Evolutionary conservation across 2,797 vertebrate genomes (phyloP), one percentile per base, ranked within the genome.

Genomic region (Yasuhikotakia modesta): DNA sequence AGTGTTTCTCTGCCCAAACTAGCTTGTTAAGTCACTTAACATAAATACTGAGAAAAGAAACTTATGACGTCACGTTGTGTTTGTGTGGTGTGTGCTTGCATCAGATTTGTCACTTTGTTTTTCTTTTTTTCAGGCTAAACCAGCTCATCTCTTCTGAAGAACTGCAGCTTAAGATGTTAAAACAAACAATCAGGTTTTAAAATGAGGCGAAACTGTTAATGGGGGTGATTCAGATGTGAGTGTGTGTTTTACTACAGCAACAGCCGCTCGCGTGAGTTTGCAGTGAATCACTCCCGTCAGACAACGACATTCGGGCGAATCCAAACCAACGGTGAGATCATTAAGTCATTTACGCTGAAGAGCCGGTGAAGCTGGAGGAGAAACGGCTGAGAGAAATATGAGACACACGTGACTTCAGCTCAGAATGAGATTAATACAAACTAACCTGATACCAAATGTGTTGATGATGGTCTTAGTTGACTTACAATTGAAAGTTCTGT

Each of bases 191-290:
- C 11, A 4, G 39, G 78, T 50, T 48, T 43, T 39, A 66, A 46
- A 76, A 75, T 52, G 27, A 67, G 21, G 60, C 50, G 55, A 79
- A 80, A 73, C 16, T 58, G 30, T 81, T 85, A 70, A 78, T 67
- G 52, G 65, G 70, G 4, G 17, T 63, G 70, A 63, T 65, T 74
- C 78, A 75, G 71, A 80, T 63, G 75, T 78, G 39, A 75, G 78
- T 35, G 70, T 67, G 60, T 78, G 61, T 80, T 84, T 53, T 73
- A 72, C 74, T 84, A 71, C 39, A 78, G 73, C 65, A 79, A 78
- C 70, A 75, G 67, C 22, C 73, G 17, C 46, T 80, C 75, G 7
- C 11, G 22, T 43, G 66, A 63, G 55, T 80, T 57, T 66, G 5
- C 24, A 5, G 21, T 79, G 73, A 58, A 66, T 78, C 73, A 70